phyloP scores from a whole-genome alignment of 2,113 vertebrate genomes.

The Symphodus melops region DNA sequence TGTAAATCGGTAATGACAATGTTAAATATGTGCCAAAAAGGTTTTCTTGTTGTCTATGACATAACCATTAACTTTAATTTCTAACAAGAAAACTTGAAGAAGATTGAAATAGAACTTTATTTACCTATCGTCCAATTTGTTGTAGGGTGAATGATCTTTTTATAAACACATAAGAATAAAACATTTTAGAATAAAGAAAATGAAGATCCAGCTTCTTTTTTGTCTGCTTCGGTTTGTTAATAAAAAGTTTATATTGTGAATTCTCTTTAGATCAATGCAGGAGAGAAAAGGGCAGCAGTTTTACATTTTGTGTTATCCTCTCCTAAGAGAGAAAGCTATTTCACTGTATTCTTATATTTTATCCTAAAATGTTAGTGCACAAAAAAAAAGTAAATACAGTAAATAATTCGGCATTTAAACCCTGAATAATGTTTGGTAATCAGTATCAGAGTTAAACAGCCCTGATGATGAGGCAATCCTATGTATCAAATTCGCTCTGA shows the following conservation, averaged over 20 bases:
- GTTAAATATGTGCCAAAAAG: conserved; percentile 38
- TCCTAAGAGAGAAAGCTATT: not conserved
- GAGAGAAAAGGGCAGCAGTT: conserved; percentile 16
- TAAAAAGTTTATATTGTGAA: not conserved
- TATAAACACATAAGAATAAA: not conserved
- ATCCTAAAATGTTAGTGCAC: not conserved
- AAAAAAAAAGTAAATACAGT: too few relatives aligned
- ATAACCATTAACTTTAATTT: conserved; percentile 43
- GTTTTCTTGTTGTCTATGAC: conserved; percentile 22
- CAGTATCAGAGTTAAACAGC: too few relatives aligned
- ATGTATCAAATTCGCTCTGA: too few relatives aligned
- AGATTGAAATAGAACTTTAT: not conserved
- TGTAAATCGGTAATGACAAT: conserved; percentile 49
- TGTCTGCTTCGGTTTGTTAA: not conserved
- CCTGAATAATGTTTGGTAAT: too few relatives aligned
- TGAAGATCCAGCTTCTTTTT: not conserved
- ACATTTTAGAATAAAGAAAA: not conserved
- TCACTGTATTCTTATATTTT: not conserved
- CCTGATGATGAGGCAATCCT: too few relatives aligned
- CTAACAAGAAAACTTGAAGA: conserved; percentile 19
- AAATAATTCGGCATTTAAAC: too few relatives aligned
- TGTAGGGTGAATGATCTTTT: not conserved
- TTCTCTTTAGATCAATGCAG: not conserved
- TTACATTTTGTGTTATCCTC: not conserved
- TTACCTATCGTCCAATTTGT: not conserved